phyloP scores from a whole-genome alignment of 1,140 invertebrate species.

The Lasioglossum albipes region DNA sequence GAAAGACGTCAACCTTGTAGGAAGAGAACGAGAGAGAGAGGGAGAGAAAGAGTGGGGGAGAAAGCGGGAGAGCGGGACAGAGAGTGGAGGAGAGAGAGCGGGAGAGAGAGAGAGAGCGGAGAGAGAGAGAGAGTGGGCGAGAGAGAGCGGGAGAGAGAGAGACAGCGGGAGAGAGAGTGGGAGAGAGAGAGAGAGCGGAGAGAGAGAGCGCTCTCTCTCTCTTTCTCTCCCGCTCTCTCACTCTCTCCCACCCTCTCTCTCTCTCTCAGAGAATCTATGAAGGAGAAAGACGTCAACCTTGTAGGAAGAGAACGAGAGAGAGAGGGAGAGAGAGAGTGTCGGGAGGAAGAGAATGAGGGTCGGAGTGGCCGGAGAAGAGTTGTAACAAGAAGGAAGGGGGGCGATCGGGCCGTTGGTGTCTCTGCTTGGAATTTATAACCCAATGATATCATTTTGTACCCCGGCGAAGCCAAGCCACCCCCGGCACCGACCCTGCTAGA shows the following conservation, averaged over 20 bases:
- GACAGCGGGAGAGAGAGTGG: not conserved
- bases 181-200: slow-evolving; percentile 44
- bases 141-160: slow-evolving; percentile 22
- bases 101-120: too few relatives aligned
- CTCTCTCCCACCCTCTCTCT: too few relatives aligned
- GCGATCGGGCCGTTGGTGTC: slow-evolving; percentile 74
- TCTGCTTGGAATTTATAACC: slow-evolving; percentile 79
- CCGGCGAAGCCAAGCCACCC: slow-evolving; percentile 72
- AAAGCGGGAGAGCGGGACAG: slow-evolving; percentile 32
- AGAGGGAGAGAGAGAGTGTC: slow-evolving; percentile 29
- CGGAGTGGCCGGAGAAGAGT: slow-evolving; percentile 69
- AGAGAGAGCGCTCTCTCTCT: too few relatives aligned
- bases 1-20: slow-evolving; percentile 37
- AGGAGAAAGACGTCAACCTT: slow-evolving; percentile 39
- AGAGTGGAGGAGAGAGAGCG: slow-evolving; percentile 49
- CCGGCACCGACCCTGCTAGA: slow-evolving; percentile 59
- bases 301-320: slow-evolving; percentile 22
- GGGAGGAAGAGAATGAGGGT: slow-evolving; percentile 55
- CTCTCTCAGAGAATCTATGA: too few relatives aligned
- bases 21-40: slow-evolving; percentile 48
- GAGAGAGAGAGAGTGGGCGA: slow-evolving; percentile 44
- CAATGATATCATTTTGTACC: slow-evolving; percentile 80
- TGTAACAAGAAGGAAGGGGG: slow-evolving; percentile 68
- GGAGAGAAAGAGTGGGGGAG: slow-evolving; percentile 23
- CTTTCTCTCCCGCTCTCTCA: too few relatives aligned